Evolutionary conservation across 2,888 invertebrate species (phyloP).

Genomic region (Diadegma fenestrale): DNA sequence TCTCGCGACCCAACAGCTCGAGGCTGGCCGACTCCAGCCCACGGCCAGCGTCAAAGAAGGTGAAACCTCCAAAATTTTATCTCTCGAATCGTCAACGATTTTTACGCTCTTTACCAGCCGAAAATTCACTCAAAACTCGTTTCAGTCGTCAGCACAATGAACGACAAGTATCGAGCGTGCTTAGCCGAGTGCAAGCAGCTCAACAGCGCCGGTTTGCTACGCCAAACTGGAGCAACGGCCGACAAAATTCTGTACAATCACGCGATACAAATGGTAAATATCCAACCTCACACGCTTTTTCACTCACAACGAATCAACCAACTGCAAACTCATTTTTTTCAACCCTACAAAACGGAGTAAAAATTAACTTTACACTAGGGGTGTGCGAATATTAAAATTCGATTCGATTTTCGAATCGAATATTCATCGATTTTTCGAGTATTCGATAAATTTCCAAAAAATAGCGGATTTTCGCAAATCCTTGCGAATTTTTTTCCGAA

Average conservation of each 20-base stretch:
- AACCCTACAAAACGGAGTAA: no score
- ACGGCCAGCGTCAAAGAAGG: constrained; percentile 96
- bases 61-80: constrained; percentile 83
- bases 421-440: no score
- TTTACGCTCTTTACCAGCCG: not conserved
- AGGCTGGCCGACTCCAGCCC: constrained; percentile 93
- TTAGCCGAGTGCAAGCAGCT: constrained; percentile 95
- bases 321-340: no score
- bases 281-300: constrained; percentile 14
- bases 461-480: no score
- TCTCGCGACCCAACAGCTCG: constrained; percentile 94
- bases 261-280: constrained; percentile 96
- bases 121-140: constrained; percentile 51
- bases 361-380: no score
- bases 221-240: constrained; percentile 93
- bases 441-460: no score
- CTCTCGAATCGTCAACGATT: no score
- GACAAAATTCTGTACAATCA: constrained; percentile 99
- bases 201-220: constrained; percentile 90
- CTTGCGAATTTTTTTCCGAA: no score
- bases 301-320: constrained; percentile 32
- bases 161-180: constrained; percentile 96
- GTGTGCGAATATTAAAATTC: no score
- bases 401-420: no score
- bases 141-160: constrained; percentile 95